These are phyloP conservation scores for Hipparchia semele DNA, from an alignment of 2,888 invertebrate species.

Conservation along the genomic window DNA sequence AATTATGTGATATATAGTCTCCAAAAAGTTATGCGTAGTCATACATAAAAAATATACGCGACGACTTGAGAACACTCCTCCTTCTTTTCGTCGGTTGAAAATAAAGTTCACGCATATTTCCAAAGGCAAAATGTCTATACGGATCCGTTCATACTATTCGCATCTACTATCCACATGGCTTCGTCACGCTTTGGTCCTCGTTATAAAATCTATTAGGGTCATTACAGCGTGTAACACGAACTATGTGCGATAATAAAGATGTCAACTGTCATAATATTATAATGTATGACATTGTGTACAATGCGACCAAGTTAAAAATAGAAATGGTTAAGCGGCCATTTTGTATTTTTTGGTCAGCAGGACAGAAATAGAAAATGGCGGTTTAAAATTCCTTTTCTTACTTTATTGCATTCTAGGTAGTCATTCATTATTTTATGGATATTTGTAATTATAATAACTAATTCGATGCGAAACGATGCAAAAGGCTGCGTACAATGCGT, in stretches of 20 bases:
- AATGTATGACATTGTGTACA: neutral
- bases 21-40: too few species aligned
- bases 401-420: conserved; percentile 1
- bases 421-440: neutral
- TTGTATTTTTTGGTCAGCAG: too few species aligned
- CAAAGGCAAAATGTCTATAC: neutral
- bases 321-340: too few species aligned
- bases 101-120: conserved; percentile 13
- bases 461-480: conserved; percentile 21
- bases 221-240: neutral
- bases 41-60: too few species aligned
- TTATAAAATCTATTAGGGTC: neutral
- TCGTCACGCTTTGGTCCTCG: neutral
- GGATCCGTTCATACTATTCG: neutral
- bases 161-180: neutral
- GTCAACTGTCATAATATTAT: neutral
- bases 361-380: too few species aligned
- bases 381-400: too few species aligned
- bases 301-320: too few species aligned
- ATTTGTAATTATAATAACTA: conserved; percentile 16
- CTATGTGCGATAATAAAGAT: neutral
- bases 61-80: too few species aligned
- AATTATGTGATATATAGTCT: too few species aligned
- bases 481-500: conserved; percentile 10
- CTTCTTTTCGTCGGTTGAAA: neutral